Evolutionary conservation across 2,888 invertebrate species (phyloP).

Genomic region (Aquatica leii): DNA sequence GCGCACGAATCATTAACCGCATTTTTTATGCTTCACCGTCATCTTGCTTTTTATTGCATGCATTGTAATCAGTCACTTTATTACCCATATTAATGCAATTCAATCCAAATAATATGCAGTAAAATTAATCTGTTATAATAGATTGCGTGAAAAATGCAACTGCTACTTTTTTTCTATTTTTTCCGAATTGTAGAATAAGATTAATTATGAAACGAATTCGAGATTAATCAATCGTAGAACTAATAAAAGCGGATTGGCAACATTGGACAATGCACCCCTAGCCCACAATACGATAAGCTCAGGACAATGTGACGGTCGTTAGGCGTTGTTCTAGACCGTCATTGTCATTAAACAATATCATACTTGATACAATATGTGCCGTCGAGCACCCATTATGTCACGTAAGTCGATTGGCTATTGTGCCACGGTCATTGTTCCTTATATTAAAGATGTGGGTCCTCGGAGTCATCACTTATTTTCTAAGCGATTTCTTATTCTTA

Average conservation of each 20-base stretch:
- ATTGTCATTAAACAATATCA: conserved; percentile 62
- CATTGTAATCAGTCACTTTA: conserved; percentile 27
- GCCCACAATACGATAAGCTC: conserved; percentile 51
- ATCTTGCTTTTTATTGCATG: conserved; percentile 27
- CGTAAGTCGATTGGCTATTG: conserved; percentile 61
- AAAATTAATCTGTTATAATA: not conserved
- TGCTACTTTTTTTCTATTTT: not conserved
- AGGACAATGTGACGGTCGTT: conserved; percentile 51
- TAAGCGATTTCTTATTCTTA: conserved; percentile 35
- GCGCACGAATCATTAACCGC: conserved; percentile 30
- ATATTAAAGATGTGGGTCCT: conserved; percentile 54
- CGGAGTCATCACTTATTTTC: conserved; percentile 30
- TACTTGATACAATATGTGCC: conserved; percentile 60
- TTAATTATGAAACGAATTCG: conserved; percentile 57
- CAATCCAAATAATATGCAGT: conserved; percentile 8
- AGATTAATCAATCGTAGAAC: conserved; percentile 52
- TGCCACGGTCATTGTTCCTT: conserved; percentile 57
- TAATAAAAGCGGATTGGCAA: conserved; percentile 51
- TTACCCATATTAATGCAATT: conserved; percentile 17
- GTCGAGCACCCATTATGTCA: conserved; percentile 58
- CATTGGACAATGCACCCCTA: conserved; percentile 47
- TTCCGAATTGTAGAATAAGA: conserved; percentile 35
- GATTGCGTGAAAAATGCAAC: not conserved
- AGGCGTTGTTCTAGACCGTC: conserved; percentile 57
- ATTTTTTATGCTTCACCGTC: conserved; percentile 29